Percentiles rank a stretch among this genome's conserved stretches.
These are phyloP conservation scores for Plagodis pulveraria DNA, from an alignment of 2,888 invertebrate genomes.

Conservation along the genomic window DNA sequence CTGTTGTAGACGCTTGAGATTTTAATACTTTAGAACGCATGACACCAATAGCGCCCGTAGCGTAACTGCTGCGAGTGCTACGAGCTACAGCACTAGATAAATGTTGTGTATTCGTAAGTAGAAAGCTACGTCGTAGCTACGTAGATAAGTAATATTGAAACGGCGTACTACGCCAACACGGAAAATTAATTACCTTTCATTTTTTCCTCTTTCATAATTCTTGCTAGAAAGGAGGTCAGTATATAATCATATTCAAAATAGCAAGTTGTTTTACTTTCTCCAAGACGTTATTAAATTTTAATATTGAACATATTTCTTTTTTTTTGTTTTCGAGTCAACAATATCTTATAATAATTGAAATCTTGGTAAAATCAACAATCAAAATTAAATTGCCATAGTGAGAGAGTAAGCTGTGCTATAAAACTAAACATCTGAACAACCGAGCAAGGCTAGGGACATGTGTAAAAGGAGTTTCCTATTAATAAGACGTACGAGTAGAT, in stretches of 20 bases:
- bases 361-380: neutral
- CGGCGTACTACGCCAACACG: conserved; percentile 2
- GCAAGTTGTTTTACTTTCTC: too few species aligned
- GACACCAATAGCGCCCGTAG: conserved; percentile 35
- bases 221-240: too few species aligned
- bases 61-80: conserved; percentile 13
- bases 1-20: conserved; percentile 60
- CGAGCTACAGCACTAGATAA: conserved; percentile 7
- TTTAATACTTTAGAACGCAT: conserved; percentile 63
- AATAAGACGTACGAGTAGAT: too few species aligned
- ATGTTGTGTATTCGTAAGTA: neutral
- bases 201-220: too few species aligned
- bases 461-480: too few species aligned
- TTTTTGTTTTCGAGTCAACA: neutral
- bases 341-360: neutral
- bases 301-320: conserved; percentile 3
- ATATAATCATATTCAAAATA: too few species aligned
- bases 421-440: too few species aligned
- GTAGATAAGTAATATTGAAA: neutral
- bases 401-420: too few species aligned
- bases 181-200: too few species aligned
- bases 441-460: too few species aligned
- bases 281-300: conserved; percentile 7
- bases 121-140: neutral
- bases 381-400: conserved; percentile 2